Evolutionary conservation across 2,888 invertebrate genomes (phyloP), one percentile per base, ranked within the genome.

Genomic region (Plagodis pulveraria): DNA sequence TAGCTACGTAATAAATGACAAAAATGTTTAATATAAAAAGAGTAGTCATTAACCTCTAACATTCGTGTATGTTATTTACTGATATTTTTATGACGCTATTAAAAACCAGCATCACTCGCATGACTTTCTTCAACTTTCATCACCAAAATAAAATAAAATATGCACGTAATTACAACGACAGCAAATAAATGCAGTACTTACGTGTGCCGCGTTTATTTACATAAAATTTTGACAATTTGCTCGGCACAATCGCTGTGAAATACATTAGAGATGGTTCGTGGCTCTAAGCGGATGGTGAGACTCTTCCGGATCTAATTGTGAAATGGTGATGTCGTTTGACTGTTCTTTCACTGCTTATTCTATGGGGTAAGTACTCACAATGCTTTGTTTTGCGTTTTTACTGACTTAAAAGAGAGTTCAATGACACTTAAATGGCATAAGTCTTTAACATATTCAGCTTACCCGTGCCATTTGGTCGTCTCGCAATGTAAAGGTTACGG

Each of bases 281-380:
- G 74, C 72, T 77, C 77, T 69, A 43, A 51, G 50, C 76, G 71
- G 59, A 60, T 56, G 72, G 73, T 77, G 75, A 81, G 74, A 76
- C 73, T 83, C 87, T 90, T 90, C 87, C 89, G 90, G 78, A 89
- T 89, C 89, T 89, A 89, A 91, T 88, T 83, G 87, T 76, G 72
- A 76, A 77, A 77, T 77, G 79, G 77, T 73, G 80, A 80, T 79
- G 73, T 78, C 76, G 72, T 66, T 65, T 62, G 65, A 63, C 67
- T 71, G 62, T 71, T 70, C 68, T 66, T 73, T 63, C 60, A 63
- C 55, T 51, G 66, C 67, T 70, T 58, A 57, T 66, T 73, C 69
- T 65, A 65, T 70, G 66, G 68, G 69, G 66, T 71, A 68, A 63
- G 56, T 53, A 52, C 44, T 40, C 22, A 22, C 22, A 22, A 22